These are phyloP conservation scores for Acanthopleura granulata DNA, from an alignment of 2,888 invertebrate species.

Conservation along the genomic window DNA sequence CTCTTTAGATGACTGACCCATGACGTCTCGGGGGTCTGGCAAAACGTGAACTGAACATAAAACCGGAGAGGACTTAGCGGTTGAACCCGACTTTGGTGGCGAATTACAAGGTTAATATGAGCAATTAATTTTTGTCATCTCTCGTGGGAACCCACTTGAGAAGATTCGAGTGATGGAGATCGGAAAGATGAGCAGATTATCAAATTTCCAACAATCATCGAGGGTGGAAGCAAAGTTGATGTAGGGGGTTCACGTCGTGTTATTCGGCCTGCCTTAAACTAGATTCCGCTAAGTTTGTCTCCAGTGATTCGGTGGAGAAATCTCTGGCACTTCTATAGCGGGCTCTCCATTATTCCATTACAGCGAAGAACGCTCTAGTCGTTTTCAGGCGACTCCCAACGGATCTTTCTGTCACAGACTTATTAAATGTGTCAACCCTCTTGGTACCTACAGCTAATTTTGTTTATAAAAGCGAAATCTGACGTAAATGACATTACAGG, in stretches of 20 bases:
- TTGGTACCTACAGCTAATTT: neutral
- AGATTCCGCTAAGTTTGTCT: neutral
- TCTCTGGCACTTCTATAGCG: neutral
- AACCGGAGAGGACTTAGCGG: neutral
- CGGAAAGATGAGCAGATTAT: conserved; percentile 7
- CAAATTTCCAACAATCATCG: conserved; percentile 8
- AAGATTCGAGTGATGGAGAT: neutral
- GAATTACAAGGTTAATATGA: conserved; percentile 12
- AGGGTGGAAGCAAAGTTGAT: neutral
- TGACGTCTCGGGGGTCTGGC: neutral
- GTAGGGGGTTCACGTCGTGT: too few relatives aligned
- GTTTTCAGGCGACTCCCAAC: neutral
- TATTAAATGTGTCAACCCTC: neutral
- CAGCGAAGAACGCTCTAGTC: neutral
- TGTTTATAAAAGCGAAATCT: conserved; percentile 12
- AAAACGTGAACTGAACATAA: conserved; percentile 7
- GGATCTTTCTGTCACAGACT: neutral
- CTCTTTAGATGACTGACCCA: neutral
- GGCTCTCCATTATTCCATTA: neutral
- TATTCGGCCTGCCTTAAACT: neutral
- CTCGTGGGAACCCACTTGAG: neutral
- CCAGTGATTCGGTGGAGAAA: neutral
- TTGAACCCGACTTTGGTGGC: neutral
- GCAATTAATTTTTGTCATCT: conserved; percentile 1
- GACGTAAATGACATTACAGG: neutral